phyloP scores from a whole-genome alignment of 53 echinoderm and acorn worm genomes.

The Luidia sarsii region DNA sequence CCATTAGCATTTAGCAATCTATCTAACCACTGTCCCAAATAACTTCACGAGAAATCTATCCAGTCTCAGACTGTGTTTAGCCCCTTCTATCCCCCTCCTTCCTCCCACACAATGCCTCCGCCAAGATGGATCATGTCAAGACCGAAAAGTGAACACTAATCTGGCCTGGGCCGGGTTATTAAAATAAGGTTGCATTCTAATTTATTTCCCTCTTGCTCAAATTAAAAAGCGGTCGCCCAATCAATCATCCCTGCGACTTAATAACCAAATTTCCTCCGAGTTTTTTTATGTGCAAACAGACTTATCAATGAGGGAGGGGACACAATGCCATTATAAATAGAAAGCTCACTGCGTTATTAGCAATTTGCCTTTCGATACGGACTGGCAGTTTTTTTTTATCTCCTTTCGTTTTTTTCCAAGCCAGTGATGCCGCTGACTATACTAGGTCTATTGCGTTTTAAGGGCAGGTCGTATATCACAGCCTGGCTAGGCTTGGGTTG shows the following conservation, averaged over 20 bases:
- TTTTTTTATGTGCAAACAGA: constrained; percentile 19
- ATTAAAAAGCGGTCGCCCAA: constrained; percentile 42
- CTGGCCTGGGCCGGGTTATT: constrained; percentile 28
- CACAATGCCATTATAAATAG: constrained; percentile 34
- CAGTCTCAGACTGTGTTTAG: too few relatives aligned
- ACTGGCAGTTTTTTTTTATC: constrained; percentile 1
- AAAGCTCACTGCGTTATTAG: constrained; percentile 7
- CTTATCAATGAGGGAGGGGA: constrained; percentile 12
- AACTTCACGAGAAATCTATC: too few relatives aligned
- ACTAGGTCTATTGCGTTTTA: too few relatives aligned
- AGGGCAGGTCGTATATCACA: too few relatives aligned
- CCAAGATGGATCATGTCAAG: constrained; percentile 26
- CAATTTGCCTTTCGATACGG: constrained; percentile 9
- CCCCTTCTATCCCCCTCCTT: too few relatives aligned
- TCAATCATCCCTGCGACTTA: constrained; percentile 47
- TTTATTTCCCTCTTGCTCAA: constrained; percentile 51
- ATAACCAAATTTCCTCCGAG: constrained; percentile 45
- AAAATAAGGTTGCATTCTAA: constrained; percentile 39
- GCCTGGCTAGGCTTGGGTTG: too few relatives aligned
- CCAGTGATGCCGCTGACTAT: too few relatives aligned
- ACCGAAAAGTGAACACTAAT: constrained; percentile 23
- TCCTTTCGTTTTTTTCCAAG: too few relatives aligned
- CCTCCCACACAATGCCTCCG: constrained; percentile 46
- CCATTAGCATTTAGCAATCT: too few relatives aligned
- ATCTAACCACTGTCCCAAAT: too few relatives aligned